Base-by-base conservation (phyloP, 2,113 vertebrate genomes). In the Mesoclemmys tuberculata region DNA sequence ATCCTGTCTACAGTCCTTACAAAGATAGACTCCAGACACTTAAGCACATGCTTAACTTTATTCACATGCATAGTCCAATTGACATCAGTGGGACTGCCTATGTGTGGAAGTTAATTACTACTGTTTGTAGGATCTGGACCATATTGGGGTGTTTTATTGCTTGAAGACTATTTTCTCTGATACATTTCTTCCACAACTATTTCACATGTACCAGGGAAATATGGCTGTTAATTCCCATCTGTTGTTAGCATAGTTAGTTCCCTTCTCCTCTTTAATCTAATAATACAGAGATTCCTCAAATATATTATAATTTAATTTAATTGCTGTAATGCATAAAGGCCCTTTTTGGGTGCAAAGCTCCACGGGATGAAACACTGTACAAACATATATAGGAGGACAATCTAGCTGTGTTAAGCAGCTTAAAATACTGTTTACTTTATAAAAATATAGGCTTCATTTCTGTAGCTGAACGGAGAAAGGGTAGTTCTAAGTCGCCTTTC, bases 401-500 rank as follows among this genome's bases (percentile, higher is more conserved):
- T 11, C 9, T 64, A 8, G 5, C 26, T 51, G 4, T 27, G 54
- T 4, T 2, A 38, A 31, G 31, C 46, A 68, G 31, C 10, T 6
- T 0, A 0, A 54, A 0, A 1, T 1, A 3, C 80, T 44, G n/a
- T 56, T 10, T n/a, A 16, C 24, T 1, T n/a, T 3, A 48, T 74
- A 91, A 58, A 90, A 91, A 49, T 29, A 8, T 24, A 58, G 1
- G 19, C 54, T 80, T 85, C 10, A 31, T 51, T 8, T 54, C 54
- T 8, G 16, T 54, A 54, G 54, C 21, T 77, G 3, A 22, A 19
- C 35, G 61, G 71, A 56, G 11, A 18, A 85, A 18, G 0, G 0
- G 24, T 56, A 35, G 56, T 58, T 54, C 54, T 54, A 54, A 54
- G 7, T 54, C 54, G 2, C 19, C 6, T 78, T 90, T 48, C 14